A percentile compares a stretch with the other conserved stretches of the same genome.
Conservation (phyloP, 2,888 invertebrate species). For the Leptopterna dolabrata region DNA sequence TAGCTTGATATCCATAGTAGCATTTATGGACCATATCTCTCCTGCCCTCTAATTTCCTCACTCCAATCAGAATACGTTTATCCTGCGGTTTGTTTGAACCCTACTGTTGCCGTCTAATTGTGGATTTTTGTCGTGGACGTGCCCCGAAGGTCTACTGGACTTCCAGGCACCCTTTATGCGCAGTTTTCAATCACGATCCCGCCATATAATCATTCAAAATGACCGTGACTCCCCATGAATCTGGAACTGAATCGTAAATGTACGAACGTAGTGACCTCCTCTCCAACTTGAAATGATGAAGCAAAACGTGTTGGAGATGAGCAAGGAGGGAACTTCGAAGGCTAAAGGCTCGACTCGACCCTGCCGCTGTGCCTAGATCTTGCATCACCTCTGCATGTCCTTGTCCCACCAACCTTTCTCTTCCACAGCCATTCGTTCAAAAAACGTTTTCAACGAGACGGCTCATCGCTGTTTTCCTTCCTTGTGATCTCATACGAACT, state of each 20-base stretch:
- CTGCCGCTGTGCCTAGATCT: conserved; percentile 6
- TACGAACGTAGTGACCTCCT: background rate
- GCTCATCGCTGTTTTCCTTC: background rate
- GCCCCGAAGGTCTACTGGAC: too few species aligned
- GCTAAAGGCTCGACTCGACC: conserved; percentile 22
- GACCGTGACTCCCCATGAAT: background rate
- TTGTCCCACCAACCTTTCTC: conserved; percentile 44
- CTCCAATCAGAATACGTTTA: too few species aligned
- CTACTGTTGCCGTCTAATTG: too few species aligned
- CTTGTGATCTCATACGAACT: background rate
- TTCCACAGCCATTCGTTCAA: conserved; percentile 20
- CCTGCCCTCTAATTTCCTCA: too few species aligned
- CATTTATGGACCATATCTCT: too few species aligned
- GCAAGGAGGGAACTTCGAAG: background rate
- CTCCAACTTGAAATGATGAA: background rate
- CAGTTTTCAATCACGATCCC: background rate
- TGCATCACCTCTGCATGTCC: conserved; percentile 21
- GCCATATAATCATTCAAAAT: background rate
- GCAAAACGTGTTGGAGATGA: conserved; percentile 17
- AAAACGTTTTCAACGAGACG: background rate
- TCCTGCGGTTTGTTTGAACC: too few species aligned
- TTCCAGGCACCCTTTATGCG: too few species aligned
- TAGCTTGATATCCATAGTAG: too few species aligned
- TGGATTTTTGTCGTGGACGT: too few species aligned
- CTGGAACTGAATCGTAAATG: background rate